Evolutionary conservation across 2,888 invertebrate genomes (phyloP), one percentile per base, ranked within the genome.

Genomic region (Deilephila elpenor): DNA sequence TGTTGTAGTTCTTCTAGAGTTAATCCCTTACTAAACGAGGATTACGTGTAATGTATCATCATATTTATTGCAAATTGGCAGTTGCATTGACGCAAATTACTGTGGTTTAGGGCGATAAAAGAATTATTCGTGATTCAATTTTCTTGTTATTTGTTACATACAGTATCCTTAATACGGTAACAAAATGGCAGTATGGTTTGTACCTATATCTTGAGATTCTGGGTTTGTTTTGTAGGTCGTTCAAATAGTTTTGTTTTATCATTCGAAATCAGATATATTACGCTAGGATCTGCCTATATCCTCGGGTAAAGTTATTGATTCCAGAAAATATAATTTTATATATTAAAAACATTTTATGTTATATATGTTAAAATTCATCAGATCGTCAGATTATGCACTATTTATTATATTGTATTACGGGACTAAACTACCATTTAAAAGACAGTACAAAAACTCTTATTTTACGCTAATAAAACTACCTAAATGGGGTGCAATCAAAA

Each of bases 11-110:
- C 20, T 44, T 64, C 8, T 20, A 25, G 3, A 64, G 20, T 20
- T 64, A 64, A 44, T 64, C 20, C 32, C 37, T 64, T 44, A 44
- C 44, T 64, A 44, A 64, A 20, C 11, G 44, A 20, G n/a, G n/a
- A 64, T 44, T 64, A n/a, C 37, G 37, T n/a, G 61, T 62, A 62
- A 62, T 32, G 61, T 62, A 34, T 62, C 61, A 34, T 62, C 61
- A n/a, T 32, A 5, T 32, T n/a, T 64, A 64, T 37, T 20, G 34
- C 25, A 11, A 20, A 64, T 64, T 44, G 14, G 20, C 5, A 62
- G 62, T 37, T 62, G n/a, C 62, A 64, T 64, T 64, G 64, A 64
- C 64, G 64, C 7, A 64, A 44, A 62, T 34, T 3, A 34, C 34
- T 62, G 62, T 62, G 62, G 62, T 37, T 34, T 62, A 11, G 19